These are phyloP conservation scores for Etheostoma perlongum DNA, from an alignment of 2,797 vertebrate species.

Conservation along the genomic window DNA sequence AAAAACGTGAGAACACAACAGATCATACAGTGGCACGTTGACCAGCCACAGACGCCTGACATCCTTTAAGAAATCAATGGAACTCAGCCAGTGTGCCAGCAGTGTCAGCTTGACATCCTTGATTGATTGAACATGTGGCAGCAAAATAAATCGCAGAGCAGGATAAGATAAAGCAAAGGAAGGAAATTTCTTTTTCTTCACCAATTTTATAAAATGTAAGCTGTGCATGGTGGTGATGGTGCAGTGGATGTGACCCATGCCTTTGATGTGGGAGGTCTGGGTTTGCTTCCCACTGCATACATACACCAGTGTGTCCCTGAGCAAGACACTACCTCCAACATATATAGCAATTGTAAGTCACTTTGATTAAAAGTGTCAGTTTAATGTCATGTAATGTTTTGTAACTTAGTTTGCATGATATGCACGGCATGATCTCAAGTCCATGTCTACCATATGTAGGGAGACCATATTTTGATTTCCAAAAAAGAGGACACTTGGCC, in stretches of 20 bases:
- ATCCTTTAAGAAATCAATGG: constrained; percentile 54
- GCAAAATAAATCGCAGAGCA: constrained; percentile 29
- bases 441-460: background rate
- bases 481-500: too few species aligned
- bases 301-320: too few species aligned
- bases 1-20: constrained; percentile 48
- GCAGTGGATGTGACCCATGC: too few species aligned
- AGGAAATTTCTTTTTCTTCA: constrained; percentile 23
- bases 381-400: too few species aligned
- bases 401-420: too few species aligned
- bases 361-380: too few species aligned
- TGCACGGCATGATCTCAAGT: background rate
- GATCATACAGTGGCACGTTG: constrained; percentile 48
- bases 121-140: constrained; percentile 48
- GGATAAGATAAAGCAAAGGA: constrained; percentile 26
- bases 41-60: constrained; percentile 31
- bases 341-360: too few species aligned
- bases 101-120: constrained; percentile 28
- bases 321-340: too few species aligned
- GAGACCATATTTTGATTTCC: too few species aligned
- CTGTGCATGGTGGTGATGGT: too few species aligned
- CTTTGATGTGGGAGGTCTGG: too few species aligned
- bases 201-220: constrained; percentile 18
- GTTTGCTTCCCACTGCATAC: too few species aligned
- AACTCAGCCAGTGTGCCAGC: constrained; percentile 38